Base-by-base conservation (phyloP, 2,888 invertebrate genomes). In the Isoperla grammatica region DNA sequence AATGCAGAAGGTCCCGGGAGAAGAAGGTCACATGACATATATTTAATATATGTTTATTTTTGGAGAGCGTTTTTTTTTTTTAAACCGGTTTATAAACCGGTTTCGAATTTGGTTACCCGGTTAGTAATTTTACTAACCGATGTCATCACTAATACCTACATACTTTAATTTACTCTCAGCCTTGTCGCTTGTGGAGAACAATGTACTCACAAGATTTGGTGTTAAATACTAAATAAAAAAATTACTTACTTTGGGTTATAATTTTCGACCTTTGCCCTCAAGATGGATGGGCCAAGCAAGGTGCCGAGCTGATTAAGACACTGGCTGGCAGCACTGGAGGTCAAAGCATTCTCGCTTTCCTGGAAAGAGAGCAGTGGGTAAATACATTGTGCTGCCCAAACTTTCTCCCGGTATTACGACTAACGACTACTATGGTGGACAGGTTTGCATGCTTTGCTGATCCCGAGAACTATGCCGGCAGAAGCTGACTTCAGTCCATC, bases 311-410 rank as follows among this genome's bases (percentile, higher is more conserved):
- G 71, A 58, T 71, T 70, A 40, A 79, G 66, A 65, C 78, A 78
- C 56, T 76, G 72, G 64, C 74, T 75, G 17, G 77, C 78, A 13
- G 79, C 76, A 63, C 73, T 73, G 8, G 76, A 73, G 8, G 79
- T 76, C 58, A 79, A 68, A n/a, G 75, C 73, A 67, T 76, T 78
- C 65, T 79, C 78, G 71, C 76, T 74, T 59, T 71, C 72, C 77
- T 78, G 68, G 29, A 37, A 69, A 66, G 55, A 55, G 55, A 59
- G 59, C 56, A 45, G 53, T 22, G n/a, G n/a, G n/a, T n/a, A n/a
- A n/a, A n/a, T n/a, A n/a, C n/a, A n/a, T n/a, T n/a, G n/a, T n/a
- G 29, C 9, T 11, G n/a, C n/a, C n/a, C n/a, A n/a, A n/a, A n/a
- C n/a, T n/a, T n/a, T n/a, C n/a, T n/a, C 37, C 37, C 37, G 37